Base-by-base conservation (phyloP, 1,140 invertebrate species). In the Euura saliciscinereae region DNA sequence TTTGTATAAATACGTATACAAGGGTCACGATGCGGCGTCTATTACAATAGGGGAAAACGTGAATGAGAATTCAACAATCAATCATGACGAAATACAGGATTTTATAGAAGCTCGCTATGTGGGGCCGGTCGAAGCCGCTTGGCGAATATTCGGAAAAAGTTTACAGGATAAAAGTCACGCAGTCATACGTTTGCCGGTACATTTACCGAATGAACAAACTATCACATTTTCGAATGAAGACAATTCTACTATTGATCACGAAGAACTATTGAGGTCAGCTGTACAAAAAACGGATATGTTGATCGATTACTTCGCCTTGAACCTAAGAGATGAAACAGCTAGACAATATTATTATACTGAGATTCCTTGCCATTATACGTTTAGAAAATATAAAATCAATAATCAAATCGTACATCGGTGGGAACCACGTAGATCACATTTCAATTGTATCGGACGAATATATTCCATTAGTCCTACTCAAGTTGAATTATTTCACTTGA, bases 401-500 rank as follows among this genome's bases (percentile, higher is more conserved):
- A n/a, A n/a, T 51, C 3, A 59, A 59, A 4, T 8, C 2, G 6
- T 59, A 6, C 13, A 5, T 8, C 13, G 8, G 3, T 59, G 51
- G 51, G 2, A 59, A 5, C 3, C 51, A 4, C 51, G 51, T 2
- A 59, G 13, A 3, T 5, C 3, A 11, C 3, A 6, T 5, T 59
- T 59, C 5, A 59, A 59, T 59, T 2, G 43, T 44, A 66, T 68
- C 11, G 66, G 69, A 44, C 64, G 67, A 51, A 59, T 85, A 7
- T 83, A 84, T 71, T 74, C 74, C 3, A 71, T 85, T 4, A 71
- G 77, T 68, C 76, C 80, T 0, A 80, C 75, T 3, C 70, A 78
- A 13, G 45, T 65, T 1, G 82, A 84, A 79, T 73, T 82, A 11
- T 86, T 71, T 73, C 77, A 79, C 76, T 73, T 87, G 46, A 45